Evolutionary conservation across 2,797 vertebrate genomes (phyloP).

Genomic region (Sebastes iracundus): DNA sequence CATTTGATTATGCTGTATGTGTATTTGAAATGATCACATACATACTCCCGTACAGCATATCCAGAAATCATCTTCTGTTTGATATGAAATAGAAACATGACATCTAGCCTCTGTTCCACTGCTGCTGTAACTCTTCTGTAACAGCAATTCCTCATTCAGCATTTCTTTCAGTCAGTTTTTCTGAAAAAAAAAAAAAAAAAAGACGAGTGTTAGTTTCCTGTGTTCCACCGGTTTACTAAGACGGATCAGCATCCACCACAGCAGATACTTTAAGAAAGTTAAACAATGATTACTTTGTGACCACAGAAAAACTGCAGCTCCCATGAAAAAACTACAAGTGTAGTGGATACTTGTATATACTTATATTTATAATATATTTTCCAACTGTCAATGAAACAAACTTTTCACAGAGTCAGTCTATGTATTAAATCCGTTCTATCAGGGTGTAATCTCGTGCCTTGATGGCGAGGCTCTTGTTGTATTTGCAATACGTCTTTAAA

Average conservation of each 20-base stretch:
- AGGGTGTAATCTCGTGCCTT: not conserved
- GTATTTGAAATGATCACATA: not conserved
- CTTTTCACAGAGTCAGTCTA: accelerated
- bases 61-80: not conserved
- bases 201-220: no score
- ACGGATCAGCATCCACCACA: not conserved
- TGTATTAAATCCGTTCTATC: not conserved
- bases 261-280: not conserved
- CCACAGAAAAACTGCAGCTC: not conserved
- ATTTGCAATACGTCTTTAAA: not conserved
- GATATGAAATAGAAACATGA: not conserved
- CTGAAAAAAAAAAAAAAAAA: no score
- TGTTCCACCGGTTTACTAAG: not conserved
- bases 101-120: not conserved
- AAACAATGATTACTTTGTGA: not conserved
- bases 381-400: not conserved
- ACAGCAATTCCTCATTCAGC: not conserved
- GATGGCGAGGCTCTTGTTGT: not conserved
- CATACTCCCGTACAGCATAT: not conserved
- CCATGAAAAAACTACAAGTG: not conserved
- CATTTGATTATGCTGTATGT: not conserved
- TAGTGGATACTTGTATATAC: not conserved
- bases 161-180: not conserved
- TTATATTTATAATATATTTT: not conserved
- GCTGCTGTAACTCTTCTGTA: not conserved